These are phyloP conservation scores for Desmophyllum pertusum DNA, from an alignment of 92 coral and sea anemone species.

Conservation along the genomic window DNA sequence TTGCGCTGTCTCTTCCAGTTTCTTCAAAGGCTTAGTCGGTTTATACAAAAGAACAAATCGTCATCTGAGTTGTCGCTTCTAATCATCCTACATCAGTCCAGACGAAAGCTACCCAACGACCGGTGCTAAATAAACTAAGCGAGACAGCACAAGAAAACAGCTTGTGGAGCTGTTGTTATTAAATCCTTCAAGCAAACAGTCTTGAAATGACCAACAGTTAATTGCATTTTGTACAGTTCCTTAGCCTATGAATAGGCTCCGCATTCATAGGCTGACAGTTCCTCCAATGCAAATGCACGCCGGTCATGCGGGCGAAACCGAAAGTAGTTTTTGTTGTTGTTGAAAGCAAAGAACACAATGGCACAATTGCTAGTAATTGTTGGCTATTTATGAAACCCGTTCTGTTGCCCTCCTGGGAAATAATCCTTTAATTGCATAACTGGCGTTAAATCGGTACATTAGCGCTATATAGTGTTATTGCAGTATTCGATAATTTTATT, in stretches of 20 bases:
- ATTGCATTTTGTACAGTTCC: too few relatives aligned
- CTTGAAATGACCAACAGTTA: not conserved
- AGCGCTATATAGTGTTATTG: not conserved
- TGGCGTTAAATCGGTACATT: not conserved
- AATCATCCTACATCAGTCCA: not conserved
- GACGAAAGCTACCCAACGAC: not conserved
- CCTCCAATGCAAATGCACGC: not conserved
- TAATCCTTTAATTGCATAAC: not conserved
- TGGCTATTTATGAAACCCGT: not conserved
- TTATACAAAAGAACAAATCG: not conserved
- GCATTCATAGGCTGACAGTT: too few relatives aligned
- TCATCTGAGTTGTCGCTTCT: conserved; percentile 1
- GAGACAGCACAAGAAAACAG: not conserved
- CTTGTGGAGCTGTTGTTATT: conserved; percentile 23
- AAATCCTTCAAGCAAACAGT: conserved; percentile 38
- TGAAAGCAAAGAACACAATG: not conserved
- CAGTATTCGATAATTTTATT: conserved; percentile 20
- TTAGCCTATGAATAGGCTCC: too few relatives aligned
- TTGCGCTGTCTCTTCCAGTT: not conserved
- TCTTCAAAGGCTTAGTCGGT: not conserved
- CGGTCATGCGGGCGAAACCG: not conserved
- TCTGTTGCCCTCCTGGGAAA: not conserved
- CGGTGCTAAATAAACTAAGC: not conserved
- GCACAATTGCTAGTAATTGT: not conserved
- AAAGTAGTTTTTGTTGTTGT: not conserved